Evolutionary conservation across 2,797 vertebrate genomes (phyloP), one percentile per base, ranked within the genome.

Genomic region (Anguilla marmorata): DNA sequence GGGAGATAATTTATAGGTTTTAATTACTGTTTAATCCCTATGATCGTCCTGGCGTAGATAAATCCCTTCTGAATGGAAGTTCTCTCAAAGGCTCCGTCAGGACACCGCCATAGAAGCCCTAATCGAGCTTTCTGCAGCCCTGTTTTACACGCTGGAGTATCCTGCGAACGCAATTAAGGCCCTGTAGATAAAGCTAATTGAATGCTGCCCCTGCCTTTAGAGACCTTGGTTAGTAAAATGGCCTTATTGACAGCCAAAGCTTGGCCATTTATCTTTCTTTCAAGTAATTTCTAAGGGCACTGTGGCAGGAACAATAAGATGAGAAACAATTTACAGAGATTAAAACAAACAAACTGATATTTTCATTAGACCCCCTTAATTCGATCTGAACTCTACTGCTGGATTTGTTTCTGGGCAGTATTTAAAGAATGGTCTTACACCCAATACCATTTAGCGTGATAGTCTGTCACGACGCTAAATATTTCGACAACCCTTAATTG

Each of bases 41-140:
- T 97, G 97, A 97, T 97, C 96, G 93, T 92, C 96, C 94, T 96
- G 96, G 95, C 96, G 96, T 97, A 96, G 96, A 97, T 96, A 97
- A 97, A 95, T 96, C 96, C 95, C 94, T 90, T 96, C 95, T 96
- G 95, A 97, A 96, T 96, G 92, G 94, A 92, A 93, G 93, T 95
- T 91, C 93, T 95, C 94, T 91, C 94, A 93, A 89, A 95, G 94
- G 91, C 92, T 93, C 88, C 86, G 91, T 91, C 93, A 90, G 90
- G 89, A 91, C 93, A 92, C 90, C 90, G 92, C 92, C 90, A 91
- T 89, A 92, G 88, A 93, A 92, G 89, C 91, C 90, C 93, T 93
- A 93, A 94, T 93, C 90, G 93, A 94, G 94, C 92, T 94, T 91
- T 94, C 89, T 92, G 90, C 93, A 90, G 87, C 50, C 87, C 90